Percentiles rank a stretch among this genome's conserved stretches.
Evolutionary conservation across 2,113 vertebrate genomes (phyloP).

Genomic region (Orientallactaga bullata): DNA sequence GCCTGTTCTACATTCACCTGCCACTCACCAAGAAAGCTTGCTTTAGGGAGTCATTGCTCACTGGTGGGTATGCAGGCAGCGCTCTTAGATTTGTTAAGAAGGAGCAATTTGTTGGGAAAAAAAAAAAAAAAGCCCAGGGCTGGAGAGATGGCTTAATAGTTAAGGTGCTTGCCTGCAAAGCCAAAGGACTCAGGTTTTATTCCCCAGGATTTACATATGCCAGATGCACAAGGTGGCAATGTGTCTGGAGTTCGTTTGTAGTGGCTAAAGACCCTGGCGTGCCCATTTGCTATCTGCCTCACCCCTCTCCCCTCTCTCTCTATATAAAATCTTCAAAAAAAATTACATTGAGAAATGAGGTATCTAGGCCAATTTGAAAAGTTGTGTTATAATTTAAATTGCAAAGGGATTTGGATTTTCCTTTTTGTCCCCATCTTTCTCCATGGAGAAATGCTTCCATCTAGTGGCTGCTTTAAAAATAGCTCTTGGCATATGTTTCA

Average conservation of each 20-base stretch:
- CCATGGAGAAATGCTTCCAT: not conserved
- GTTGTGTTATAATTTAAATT: not conserved
- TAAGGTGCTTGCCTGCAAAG: too few species aligned
- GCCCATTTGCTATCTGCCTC: not conserved
- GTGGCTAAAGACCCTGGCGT: too few species aligned
- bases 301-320: too few species aligned
- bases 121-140: too few species aligned
- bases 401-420: not conserved
- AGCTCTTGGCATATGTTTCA: not conserved
- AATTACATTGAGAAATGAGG: not conserved
- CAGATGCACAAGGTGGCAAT: too few species aligned
- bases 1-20: not conserved
- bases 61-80: not conserved
- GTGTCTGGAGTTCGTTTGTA: too few species aligned
- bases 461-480: conserved; percentile 8
- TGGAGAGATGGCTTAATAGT: too few species aligned
- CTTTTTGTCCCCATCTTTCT: not conserved
- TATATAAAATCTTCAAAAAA: too few species aligned
- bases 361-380: not conserved
- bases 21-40: not conserved
- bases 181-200: too few species aligned
- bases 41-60: not conserved
- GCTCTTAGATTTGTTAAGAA: not conserved
- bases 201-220: too few species aligned
- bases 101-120: not conserved